Base-by-base conservation (phyloP, 1,140 invertebrate genomes). In the Formica exsecta region DNA sequence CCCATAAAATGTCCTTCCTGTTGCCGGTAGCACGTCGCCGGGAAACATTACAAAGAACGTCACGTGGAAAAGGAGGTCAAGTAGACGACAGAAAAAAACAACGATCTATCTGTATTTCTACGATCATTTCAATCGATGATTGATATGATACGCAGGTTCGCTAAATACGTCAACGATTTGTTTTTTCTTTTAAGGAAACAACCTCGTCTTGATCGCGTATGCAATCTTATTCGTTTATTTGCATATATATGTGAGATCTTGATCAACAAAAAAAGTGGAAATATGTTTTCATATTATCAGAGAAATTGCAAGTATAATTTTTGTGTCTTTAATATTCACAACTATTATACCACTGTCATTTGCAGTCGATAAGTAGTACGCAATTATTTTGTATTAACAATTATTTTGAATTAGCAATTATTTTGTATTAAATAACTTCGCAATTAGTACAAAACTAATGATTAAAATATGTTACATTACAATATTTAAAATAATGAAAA, bases 1-100 rank as follows among this genome's bases (percentile, higher is more conserved):
- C 73, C 54, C 74, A 79, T 89, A 90, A 90, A 89, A 79, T 57
- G 68, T 80, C 13, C 74, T 62, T 85, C 79, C 68, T 57, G 48
- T 79, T 68, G 66, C 44, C 29, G 70, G 59, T 86, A 61, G 75
- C 88, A 88, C 71, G 51, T 89, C 66, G 65, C 62, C 71, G 83
- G 19, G 65, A 68, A 79, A 70, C 64, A 48, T 70, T 71, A 44
- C 71, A 65, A 70, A 77, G 54, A 29, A 29, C 48, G 66, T 51
- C 29, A 38, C 41, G 29, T 25, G 38, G 29, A 38, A 84, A 68
- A 70, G 13, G 54, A 51, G 65, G 71, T 85, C 73, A 85, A 85
- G 71, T 54, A 77, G 29, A 41, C 41, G 73, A 85, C 57, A 77
- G 76, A 65, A 44, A 51, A 44, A 76, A 54, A n/a, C 29, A 57